A percentile compares a stretch with the other conserved stretches of the same genome.
These are phyloP conservation scores for Listrodromus nycthemerus DNA, from an alignment of 2,888 invertebrate species.

Conservation along the genomic window DNA sequence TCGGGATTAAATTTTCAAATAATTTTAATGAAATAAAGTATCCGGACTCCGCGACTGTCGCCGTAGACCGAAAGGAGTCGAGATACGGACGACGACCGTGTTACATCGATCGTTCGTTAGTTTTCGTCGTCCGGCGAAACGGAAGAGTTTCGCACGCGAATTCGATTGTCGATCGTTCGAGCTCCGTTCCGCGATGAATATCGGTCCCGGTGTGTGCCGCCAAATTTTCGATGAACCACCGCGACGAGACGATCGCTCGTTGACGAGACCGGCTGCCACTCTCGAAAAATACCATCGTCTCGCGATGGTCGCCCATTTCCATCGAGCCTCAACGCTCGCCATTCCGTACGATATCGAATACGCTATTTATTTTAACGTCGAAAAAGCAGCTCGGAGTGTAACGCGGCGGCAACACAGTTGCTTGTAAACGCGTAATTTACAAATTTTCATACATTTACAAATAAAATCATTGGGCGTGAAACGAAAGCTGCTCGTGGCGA, in stretches of 20 bases:
- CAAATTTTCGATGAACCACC: slow-evolving; percentile 62
- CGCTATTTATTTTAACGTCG: neutral
- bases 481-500: slow-evolving; percentile 74
- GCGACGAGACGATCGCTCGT: slow-evolving; percentile 49
- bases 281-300: neutral
- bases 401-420: neutral
- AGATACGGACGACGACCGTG: slow-evolving; percentile 29
- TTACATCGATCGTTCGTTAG: slow-evolving; percentile 48
- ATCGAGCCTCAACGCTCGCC: neutral
- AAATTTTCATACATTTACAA: slow-evolving; percentile 21
- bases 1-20: neutral
- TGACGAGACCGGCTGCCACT: neutral
- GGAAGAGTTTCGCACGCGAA: slow-evolving; percentile 24
- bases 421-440: neutral
- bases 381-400: neutral
- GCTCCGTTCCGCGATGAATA: slow-evolving; percentile 54
- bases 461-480: slow-evolving; percentile 35
- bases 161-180: slow-evolving; percentile 59
- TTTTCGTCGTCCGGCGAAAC: slow-evolving; percentile 33
- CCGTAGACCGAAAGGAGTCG: neutral
- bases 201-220: slow-evolving; percentile 14
- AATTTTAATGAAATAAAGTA: no score
- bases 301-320: neutral
- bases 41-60: no score
- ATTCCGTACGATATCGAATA: neutral